Evolutionary conservation across 2,888 invertebrate species (phyloP), one percentile per base, ranked within the genome.

Genomic region (Agelastica alni): DNA sequence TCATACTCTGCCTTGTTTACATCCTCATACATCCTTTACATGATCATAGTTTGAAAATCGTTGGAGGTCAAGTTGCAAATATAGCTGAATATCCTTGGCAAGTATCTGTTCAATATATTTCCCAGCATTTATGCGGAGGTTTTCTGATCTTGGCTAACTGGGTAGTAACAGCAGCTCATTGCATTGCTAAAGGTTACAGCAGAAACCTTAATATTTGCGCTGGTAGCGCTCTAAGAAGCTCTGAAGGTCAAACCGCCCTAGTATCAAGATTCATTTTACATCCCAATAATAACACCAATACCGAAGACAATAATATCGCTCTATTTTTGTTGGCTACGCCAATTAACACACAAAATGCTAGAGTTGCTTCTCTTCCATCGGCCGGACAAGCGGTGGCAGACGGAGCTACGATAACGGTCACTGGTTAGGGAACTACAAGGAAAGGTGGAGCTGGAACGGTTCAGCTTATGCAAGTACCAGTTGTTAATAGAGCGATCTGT

Each of bases 91-190:
- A 81, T 1, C 81, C 81, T 1, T 81, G 81, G 78, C 80, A 81
- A 62, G 76, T 79, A 17, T 80, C 81, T 0, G 65, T 82, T 2
- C 62, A 79, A 4, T 77, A 79, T 66, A 75, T 75, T 61, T 75
- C 74, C 0, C 75, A 73, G 53, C 79, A 80, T 3, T 78, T 79
- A 56, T 81, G 81, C 43, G 81, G 81, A 0, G 81, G 77, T 0
- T 78, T 79, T 0, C 76, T 81, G 7, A 58, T 81, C 66, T 79
- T 78, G 0, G 75, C 74, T n/a, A 59, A 72, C 1, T 80, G 78
- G 77, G 67, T 79, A 16, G 62, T 81, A 10, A 80, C 80, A 0
- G 81, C 81, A 2, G 81, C 80, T 0, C 81, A 81, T 53, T 81
- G 81, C 49, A 68, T 44, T 18, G 26, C 26, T 3, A 2, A 18